Conservation (phyloP, 2,113 vertebrate species). For the Empidonax traillii region DNA sequence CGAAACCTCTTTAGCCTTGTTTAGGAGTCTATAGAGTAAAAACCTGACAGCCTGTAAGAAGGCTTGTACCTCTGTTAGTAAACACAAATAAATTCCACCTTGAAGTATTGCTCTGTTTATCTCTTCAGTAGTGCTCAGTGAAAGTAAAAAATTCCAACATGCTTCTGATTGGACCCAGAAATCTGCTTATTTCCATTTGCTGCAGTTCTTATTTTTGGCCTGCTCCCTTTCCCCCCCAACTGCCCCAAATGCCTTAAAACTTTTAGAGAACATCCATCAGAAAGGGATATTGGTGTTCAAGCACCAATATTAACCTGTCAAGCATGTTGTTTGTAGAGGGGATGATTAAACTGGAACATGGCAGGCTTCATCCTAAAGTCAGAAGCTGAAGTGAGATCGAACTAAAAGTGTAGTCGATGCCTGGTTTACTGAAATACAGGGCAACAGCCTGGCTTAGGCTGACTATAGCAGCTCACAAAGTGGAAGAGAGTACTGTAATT, state of each 20-base stretch:
- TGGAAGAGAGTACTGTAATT: not conserved
- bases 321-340: not conserved
- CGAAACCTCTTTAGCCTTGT: not conserved
- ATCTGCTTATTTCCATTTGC: not conserved
- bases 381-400: not conserved
- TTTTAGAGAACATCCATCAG: not conserved
- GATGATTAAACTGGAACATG: not conserved
- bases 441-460: not conserved
- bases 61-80: not conserved
- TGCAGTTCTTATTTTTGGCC: not conserved
- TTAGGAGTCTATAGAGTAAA: not conserved
- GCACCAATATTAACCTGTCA: not conserved
- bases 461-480: not conserved
- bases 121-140: not conserved
- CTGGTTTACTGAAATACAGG: not conserved
- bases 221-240: rapidly evolving
- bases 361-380: not conserved
- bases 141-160: not conserved
- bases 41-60: not conserved
- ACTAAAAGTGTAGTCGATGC: not conserved
- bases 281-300: not conserved
- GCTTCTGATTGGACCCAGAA: not conserved
- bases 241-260: not conserved
- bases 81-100: not conserved
- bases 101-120: not conserved